Evolutionary conservation across 92 coral and sea anemone species (phyloP).

Genomic region (Porites lobata): DNA sequence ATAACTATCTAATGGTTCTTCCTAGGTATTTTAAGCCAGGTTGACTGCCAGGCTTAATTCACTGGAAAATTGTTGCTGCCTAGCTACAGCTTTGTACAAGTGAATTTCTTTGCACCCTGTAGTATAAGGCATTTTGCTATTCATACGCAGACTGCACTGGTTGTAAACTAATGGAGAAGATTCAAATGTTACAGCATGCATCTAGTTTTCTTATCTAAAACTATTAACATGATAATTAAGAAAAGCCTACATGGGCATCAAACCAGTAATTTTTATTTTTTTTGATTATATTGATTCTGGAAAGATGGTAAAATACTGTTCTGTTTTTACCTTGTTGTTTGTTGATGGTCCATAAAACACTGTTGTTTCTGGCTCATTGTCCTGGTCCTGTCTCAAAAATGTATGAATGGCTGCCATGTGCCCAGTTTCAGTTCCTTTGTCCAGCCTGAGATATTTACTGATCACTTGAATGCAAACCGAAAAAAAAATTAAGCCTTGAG

Average conservation of each 20-base stretch:
- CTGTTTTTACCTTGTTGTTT: constrained; percentile 62
- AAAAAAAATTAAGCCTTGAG: not conserved
- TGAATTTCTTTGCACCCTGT: too few species aligned
- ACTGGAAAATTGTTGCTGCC: too few species aligned
- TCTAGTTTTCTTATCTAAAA: not conserved
- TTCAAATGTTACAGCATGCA: not conserved
- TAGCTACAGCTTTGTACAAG: too few species aligned
- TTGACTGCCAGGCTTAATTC: too few species aligned
- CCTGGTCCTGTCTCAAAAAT: constrained; percentile 52
- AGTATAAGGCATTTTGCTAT: too few species aligned
- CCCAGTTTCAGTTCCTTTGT: constrained; percentile 80
- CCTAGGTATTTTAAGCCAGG: too few species aligned
- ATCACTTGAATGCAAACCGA: constrained; percentile 46
- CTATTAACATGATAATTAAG: constrained; percentile 10
- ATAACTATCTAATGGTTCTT: too few species aligned
- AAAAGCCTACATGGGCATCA: constrained; percentile 18
- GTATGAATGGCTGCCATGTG: constrained; percentile 76
- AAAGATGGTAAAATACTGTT: not conserved
- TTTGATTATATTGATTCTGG: not conserved
- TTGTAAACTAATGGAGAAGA: not conserved
- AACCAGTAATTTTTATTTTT: not conserved
- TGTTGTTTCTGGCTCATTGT: too few species aligned
- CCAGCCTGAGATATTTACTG: constrained; percentile 71
- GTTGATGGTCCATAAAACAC: constrained; percentile 82
- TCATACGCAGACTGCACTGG: not conserved